These are phyloP conservation scores for Melipona beecheii DNA, from an alignment of 2,888 invertebrate species.

Conservation along the genomic window DNA sequence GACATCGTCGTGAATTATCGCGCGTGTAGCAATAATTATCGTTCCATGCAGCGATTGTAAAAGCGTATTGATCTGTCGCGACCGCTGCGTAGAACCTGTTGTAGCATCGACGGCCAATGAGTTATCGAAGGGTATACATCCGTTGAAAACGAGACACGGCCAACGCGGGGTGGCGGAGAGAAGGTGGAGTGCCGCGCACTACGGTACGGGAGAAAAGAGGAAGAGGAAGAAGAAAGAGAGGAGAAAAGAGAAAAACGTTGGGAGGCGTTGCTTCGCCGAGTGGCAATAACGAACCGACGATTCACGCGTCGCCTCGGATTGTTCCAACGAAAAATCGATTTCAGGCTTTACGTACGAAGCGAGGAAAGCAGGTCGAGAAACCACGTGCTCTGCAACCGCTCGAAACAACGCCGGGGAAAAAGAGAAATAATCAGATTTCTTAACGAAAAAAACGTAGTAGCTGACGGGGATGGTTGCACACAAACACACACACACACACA, in stretches of 20 bases:
- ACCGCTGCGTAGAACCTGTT: constrained; percentile 58
- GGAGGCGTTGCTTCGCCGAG: background rate
- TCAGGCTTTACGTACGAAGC: background rate
- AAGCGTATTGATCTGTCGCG: constrained; percentile 60
- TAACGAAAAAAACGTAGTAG: too few relatives aligned
- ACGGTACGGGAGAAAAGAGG: background rate
- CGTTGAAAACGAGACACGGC: constrained; percentile 26
- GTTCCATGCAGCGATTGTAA: constrained; percentile 48
- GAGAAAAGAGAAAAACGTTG: background rate
- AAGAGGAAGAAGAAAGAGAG: background rate
- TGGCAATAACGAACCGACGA: constrained; percentile 10
- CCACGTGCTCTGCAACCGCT: background rate
- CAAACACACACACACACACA: background rate
- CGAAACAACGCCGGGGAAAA: background rate
- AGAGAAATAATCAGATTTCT: background rate
- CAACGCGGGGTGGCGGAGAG: background rate
- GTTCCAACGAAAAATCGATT: constrained; percentile 9
- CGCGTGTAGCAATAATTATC: constrained; percentile 60
- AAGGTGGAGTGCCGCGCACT: background rate
- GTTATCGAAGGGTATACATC: constrained; percentile 52
- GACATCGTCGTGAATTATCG: constrained; percentile 54
- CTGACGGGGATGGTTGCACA: background rate
- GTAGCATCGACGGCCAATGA: constrained; percentile 43
- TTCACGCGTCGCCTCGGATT: constrained; percentile 17
- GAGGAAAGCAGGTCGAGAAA: background rate